Conservation (phyloP, 2,113 vertebrate genomes). For the Casuarius casuarius region DNA sequence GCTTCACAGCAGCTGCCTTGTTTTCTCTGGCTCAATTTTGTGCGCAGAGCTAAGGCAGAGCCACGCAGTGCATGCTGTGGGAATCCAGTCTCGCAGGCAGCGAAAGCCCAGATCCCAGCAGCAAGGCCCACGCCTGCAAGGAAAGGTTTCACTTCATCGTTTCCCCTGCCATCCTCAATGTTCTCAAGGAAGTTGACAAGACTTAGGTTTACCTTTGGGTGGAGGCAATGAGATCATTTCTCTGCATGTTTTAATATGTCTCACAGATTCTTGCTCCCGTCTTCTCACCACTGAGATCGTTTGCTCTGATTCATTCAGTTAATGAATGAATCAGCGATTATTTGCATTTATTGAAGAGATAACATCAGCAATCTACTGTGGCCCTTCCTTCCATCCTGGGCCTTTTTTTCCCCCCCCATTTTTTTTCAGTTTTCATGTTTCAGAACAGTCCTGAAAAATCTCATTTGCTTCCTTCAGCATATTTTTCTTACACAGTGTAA, state of each 20-base stretch:
- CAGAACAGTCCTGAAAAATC: background rate
- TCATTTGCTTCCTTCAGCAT: constrained; percentile 17
- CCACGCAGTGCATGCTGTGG: rapidly evolving
- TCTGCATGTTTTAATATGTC: constrained; percentile 59
- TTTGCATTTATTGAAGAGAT: constrained; percentile 52
- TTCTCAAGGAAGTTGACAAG: constrained; percentile 47
- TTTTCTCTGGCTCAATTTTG: background rate
- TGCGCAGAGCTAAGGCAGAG: background rate
- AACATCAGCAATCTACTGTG: background rate
- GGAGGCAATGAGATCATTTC: constrained; percentile 54
- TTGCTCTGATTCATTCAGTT: constrained; percentile 52
- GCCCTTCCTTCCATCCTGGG: background rate
- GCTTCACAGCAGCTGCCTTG: background rate
- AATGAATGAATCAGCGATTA: background rate
- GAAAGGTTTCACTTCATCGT: background rate
- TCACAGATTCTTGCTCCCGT: background rate
- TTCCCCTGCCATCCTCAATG: background rate
- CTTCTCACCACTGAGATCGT: background rate
- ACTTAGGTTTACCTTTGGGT: constrained; percentile 29
- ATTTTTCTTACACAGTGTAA: background rate
- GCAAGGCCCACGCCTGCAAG: background rate
- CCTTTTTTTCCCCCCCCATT: background rate
- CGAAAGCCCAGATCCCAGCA: background rate
- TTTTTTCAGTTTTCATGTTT: background rate
- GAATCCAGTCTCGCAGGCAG: background rate